These are phyloP conservation scores for Drosophila leonis DNA, from an alignment of 2,888 invertebrate genomes.

Conservation along the genomic window DNA sequence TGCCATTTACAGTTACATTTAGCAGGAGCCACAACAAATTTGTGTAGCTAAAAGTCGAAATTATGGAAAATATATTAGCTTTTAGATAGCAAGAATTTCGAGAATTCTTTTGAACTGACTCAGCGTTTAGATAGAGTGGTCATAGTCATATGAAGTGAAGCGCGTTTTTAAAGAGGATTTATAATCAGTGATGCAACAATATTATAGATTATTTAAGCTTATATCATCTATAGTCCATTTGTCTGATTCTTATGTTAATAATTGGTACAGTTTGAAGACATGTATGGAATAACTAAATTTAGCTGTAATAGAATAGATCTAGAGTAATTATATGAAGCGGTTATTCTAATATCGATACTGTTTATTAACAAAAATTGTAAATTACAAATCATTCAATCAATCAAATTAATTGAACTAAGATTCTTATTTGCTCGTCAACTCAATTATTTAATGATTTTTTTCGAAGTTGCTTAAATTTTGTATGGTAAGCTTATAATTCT, in stretches of 20 bases:
- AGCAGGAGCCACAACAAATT: constrained; percentile 36
- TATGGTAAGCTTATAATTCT: no score
- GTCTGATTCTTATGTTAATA: neutral
- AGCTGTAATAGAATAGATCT: neutral
- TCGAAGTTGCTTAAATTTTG: neutral
- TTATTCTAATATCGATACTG: neutral
- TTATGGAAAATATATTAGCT: constrained; percentile 43
- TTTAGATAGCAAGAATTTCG: neutral
- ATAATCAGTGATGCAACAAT: neutral
- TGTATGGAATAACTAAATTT: no score
- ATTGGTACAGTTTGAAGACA: neutral
- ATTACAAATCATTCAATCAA: neutral
- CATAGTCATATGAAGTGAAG: neutral
- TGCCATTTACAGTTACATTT: constrained; percentile 71
- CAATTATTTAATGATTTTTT: neutral
- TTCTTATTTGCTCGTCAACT: neutral
- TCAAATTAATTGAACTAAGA: neutral
- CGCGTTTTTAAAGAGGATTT: neutral
- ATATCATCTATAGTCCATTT: neutral
- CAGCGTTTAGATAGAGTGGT: neutral
- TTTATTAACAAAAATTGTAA: neutral
- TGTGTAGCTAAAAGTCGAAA: constrained; percentile 23
- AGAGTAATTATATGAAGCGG: neutral
- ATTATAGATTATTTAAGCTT: neutral
- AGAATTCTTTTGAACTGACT: constrained; percentile 14